Base-by-base conservation (phyloP, 2,888 invertebrate genomes). In the Acholoe squamosa region DNA sequence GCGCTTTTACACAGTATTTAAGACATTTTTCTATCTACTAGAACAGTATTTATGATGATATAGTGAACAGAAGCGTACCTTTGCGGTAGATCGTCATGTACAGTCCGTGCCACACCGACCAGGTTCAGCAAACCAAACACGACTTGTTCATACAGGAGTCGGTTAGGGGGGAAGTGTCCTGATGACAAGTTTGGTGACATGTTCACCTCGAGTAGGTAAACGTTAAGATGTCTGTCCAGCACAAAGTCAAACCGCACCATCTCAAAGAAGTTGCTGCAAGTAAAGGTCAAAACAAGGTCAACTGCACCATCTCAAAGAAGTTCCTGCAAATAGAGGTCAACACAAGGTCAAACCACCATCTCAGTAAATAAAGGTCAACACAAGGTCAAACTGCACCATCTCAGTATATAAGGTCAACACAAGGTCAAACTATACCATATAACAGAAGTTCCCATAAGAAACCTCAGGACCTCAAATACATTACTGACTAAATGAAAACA, bases 151-250 rank as follows among this genome's bases (percentile, higher is more conserved):
- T 99, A 99, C 0, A 99, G 96, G 51, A 98, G 95, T 71, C 94
- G 94, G 96, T 99, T 99, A 0, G 97, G 98, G n/a, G 97, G 97
- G 95, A 97, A 99, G 96, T 99, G 99, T 0, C 97, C 97, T 0
- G 99, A 98, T 0, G 98, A 98, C 91, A 99, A 96, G 96, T 99
- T 99, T 0, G 99, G 99, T 22, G 99, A 99, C 99, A 99, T 99
- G 95, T 99, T 99, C 0, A 98, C 99, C 96, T 99, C 99, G 97
- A 99, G 97, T 10, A 99, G 96, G 94, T 97, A 98, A 0, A 99
- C 98, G 88, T 97, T 97, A 0, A 99, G 95, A 90, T 98, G 96
- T 93, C 98, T 98, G 95, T 99, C 98, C 0, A 99, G 96, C 0
- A 98, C 97, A 95, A 99, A 97, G 96, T 99, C 99, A 95, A 99